phyloP scores from a whole-genome alignment of 2,888 invertebrate genomes.

The Perizoma affinitatum region DNA sequence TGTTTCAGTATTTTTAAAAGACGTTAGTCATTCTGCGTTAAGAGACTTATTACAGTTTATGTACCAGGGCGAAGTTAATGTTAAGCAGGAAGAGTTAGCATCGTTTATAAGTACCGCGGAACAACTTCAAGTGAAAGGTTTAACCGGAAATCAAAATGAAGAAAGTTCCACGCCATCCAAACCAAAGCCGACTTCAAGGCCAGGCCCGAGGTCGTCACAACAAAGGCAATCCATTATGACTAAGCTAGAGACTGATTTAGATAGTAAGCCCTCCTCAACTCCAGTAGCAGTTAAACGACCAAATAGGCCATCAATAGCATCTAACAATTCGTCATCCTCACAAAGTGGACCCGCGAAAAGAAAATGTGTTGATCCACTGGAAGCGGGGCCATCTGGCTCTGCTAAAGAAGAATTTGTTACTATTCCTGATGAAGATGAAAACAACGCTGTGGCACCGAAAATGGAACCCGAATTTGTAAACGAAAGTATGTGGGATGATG shows the following conservation, averaged over 20 bases:
- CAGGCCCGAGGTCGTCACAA: conserved; percentile 87
- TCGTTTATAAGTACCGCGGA: conserved; percentile 89
- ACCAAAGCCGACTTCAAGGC: conserved; percentile 84
- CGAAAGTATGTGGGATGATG: conserved; percentile 84
- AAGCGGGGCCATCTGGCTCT: conserved; percentile 84
- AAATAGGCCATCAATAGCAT: conserved; percentile 86
- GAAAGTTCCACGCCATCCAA: conserved; percentile 83
- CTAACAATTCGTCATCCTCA: conserved; percentile 84
- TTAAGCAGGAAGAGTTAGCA: conserved; percentile 88
- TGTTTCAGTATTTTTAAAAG: conserved; percentile 87
- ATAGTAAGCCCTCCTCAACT: conserved; percentile 86
- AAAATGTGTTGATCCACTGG: conserved; percentile 85
- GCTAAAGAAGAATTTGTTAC: conserved; percentile 82
- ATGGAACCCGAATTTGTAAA: conserved; percentile 87
- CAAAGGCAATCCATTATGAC: conserved; percentile 86
- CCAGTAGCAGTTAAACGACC: conserved; percentile 86
- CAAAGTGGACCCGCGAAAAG: conserved; percentile 84
- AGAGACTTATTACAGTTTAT: conserved; percentile 89
- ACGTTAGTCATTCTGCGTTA: conserved; percentile 87
- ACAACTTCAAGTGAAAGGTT: conserved; percentile 88
- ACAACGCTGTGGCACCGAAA: conserved; percentile 86
- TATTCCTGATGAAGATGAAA: conserved; percentile 82
- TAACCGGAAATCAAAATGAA: conserved; percentile 86
- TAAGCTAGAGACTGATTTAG: conserved; percentile 85
- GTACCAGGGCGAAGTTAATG: conserved; percentile 89